These are phyloP conservation scores for Takifugu ocellatus DNA, from an alignment of 2,797 vertebrate species.

Conservation along the genomic window DNA sequence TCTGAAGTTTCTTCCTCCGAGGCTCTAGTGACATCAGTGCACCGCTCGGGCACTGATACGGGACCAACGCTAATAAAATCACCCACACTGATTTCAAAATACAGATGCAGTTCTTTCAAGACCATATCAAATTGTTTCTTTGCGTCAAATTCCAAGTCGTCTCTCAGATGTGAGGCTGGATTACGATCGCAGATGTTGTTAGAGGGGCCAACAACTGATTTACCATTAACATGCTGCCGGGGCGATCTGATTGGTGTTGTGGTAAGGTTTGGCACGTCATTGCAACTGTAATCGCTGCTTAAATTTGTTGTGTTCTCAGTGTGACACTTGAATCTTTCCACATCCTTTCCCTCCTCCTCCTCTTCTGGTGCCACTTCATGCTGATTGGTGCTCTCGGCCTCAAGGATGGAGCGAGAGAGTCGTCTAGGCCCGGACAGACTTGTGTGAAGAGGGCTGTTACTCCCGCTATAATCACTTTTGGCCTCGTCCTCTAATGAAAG, in stretches of 20 bases:
- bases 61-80: constrained; percentile 35
- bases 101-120: constrained; percentile 80
- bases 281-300: constrained; percentile 18
- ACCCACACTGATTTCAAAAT: constrained; percentile 78
- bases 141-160: constrained; percentile 71
- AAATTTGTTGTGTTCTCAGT: constrained; percentile 22
- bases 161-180: constrained; percentile 1
- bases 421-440: constrained; percentile 35
- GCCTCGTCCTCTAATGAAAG: constrained; percentile 59
- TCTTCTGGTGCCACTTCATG: constrained; percentile 15
- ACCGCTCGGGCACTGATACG: constrained; percentile 44
- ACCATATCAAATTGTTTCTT: constrained; percentile 82
- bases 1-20: constrained; percentile 26
- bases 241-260: constrained; percentile 11
- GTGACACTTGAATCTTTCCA: constrained; percentile 18
- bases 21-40: constrained; percentile 16
- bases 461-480: constrained; percentile 25
- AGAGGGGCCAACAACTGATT: constrained; percentile 6
- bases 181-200: constrained; percentile 3
- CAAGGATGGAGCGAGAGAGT: constrained; percentile 11
- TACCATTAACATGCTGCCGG: constrained; percentile 18
- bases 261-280: constrained; percentile 30
- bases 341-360: constrained; percentile 11
- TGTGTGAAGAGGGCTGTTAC: constrained; percentile 45
- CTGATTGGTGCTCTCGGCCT: constrained; percentile 22